Base-by-base conservation (phyloP, 2,797 vertebrate genomes). In the Lerista edwardsae region DNA sequence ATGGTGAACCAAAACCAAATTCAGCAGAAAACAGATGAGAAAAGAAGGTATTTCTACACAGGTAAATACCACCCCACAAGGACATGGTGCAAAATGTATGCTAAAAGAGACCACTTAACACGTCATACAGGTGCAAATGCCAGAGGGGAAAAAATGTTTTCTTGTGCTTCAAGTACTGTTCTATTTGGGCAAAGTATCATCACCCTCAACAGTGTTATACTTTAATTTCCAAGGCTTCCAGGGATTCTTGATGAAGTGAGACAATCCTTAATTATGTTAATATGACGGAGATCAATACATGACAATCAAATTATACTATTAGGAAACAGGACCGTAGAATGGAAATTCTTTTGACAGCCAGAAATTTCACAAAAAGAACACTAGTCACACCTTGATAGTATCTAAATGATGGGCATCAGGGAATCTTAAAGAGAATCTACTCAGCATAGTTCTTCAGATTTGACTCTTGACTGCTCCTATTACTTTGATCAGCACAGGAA, bases 231-330 rank as follows among this genome's bases (percentile, higher is more conserved):
- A 72, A 71, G 25, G 3, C 55, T 47, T 25, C 47, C 25, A 81
- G 31, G 39, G 73, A 76, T 76, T 75, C 72, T 36, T 76, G n/a
- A 68, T 71, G 57, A 75, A 85, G 23, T 81, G 36, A 69, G 59
- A 77, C 17, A 77, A 84, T 84, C 29, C 55, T 65, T 84, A 39
- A 84, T 71, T 29, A 41, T 77, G 64, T 77, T 77, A 84, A 31
- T 57, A 84, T 23, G 25, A 69, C 73, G 62, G 51, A 81, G 36
- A 71, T 76, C 51, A 71, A 47, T 86, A 86, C n/a, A 9, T 86
- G 64, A 31, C 84, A 86, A 86, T 69, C 79, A 76, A 62, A 86
- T 71, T 81, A 51, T 71, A 69, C 79, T 61, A 75, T 81, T 81
- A 81, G 61, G 31, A 57, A 23, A 23, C 29, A 81, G 19, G 25